Conservation (phyloP, 2,113 vertebrate genomes). For the Phyllopteryx taeniolatus region DNA sequence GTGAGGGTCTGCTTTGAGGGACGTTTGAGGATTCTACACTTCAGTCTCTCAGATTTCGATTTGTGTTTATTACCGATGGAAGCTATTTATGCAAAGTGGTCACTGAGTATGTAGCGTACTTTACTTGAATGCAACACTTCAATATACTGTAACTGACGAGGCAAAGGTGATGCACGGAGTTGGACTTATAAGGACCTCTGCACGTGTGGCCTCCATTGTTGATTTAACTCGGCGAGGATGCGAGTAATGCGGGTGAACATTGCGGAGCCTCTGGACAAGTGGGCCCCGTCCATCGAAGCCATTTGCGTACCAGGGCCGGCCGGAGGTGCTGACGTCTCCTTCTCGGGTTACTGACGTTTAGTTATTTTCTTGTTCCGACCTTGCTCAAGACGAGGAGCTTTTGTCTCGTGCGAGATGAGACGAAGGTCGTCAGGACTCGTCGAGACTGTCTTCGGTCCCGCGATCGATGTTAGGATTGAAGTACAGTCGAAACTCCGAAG, state of each 20-base stretch:
- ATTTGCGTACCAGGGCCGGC: slow-evolving; percentile 71
- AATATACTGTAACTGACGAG: slow-evolving; percentile 26
- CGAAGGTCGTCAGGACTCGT: not conserved
- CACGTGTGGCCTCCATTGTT: slow-evolving; percentile 51
- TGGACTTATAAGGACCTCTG: slow-evolving; percentile 25
- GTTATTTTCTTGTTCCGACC: slow-evolving; percentile 16
- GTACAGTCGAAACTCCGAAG: not conserved
- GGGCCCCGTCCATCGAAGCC: slow-evolving; percentile 69
- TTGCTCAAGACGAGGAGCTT: not conserved
- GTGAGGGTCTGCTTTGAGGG: slow-evolving; percentile 8
- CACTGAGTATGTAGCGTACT: slow-evolving; percentile 4
- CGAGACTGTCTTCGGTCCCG: not conserved
- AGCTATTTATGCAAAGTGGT: slow-evolving; percentile 30
- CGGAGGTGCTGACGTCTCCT: slow-evolving; percentile 16
- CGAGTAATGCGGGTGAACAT: slow-evolving; percentile 51
- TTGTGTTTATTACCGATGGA: slow-evolving; percentile 14
- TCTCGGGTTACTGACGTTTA: slow-evolving; percentile 3
- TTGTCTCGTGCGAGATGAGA: slow-evolving; percentile 15
- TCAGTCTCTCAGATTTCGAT: slow-evolving; percentile 16
- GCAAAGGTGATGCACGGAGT: slow-evolving; percentile 11
- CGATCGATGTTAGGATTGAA: not conserved
- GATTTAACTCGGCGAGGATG: slow-evolving; percentile 63
- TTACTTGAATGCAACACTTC: slow-evolving; percentile 57
- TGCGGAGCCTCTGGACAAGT: slow-evolving; percentile 61
- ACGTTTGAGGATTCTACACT: slow-evolving; percentile 23